Conservation (phyloP, 2,888 invertebrate genomes). For the Nomada fucata region DNA sequence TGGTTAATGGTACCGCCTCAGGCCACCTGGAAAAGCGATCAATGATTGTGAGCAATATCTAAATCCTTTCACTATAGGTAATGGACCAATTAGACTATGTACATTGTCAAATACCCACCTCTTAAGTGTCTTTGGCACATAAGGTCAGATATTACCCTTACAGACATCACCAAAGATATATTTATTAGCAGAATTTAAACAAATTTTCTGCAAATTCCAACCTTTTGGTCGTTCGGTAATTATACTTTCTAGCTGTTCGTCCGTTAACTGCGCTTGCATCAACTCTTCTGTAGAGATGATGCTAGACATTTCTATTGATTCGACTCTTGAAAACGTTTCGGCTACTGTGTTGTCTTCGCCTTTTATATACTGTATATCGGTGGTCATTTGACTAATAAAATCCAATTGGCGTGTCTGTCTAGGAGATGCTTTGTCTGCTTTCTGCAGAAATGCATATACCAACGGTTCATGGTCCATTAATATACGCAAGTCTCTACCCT, state of each 20-base stretch:
- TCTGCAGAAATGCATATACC: not conserved
- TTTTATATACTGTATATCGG: not conserved
- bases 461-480: slow-evolving; percentile 3
- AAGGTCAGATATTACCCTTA: slow-evolving; percentile 4
- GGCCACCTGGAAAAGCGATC: no score
- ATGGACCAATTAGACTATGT: slow-evolving; percentile 18
- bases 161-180: slow-evolving; percentile 13
- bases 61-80: not conserved
- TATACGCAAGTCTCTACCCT: not conserved
- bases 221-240: not conserved
- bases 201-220: slow-evolving; percentile 36
- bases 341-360: slow-evolving; percentile 66
- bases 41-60: no score
- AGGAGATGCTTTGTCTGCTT: not conserved
- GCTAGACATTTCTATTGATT: slow-evolving; percentile 47
- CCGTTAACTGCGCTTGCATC: slow-evolving; percentile 21
- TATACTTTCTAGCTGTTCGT: slow-evolving; percentile 38
- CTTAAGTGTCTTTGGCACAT: slow-evolving; percentile 1
- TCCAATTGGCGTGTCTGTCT: slow-evolving; percentile 25
- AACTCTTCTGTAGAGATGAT: slow-evolving; percentile 41
- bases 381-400: slow-evolving; percentile 49
- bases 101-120: not conserved
- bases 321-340: slow-evolving; percentile 67
- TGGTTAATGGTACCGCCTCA: no score
- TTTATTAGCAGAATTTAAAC: slow-evolving; percentile 12